These are phyloP conservation scores for Sciurus niger DNA, from an alignment of 2,113 vertebrate genomes.

Conservation along the genomic window DNA sequence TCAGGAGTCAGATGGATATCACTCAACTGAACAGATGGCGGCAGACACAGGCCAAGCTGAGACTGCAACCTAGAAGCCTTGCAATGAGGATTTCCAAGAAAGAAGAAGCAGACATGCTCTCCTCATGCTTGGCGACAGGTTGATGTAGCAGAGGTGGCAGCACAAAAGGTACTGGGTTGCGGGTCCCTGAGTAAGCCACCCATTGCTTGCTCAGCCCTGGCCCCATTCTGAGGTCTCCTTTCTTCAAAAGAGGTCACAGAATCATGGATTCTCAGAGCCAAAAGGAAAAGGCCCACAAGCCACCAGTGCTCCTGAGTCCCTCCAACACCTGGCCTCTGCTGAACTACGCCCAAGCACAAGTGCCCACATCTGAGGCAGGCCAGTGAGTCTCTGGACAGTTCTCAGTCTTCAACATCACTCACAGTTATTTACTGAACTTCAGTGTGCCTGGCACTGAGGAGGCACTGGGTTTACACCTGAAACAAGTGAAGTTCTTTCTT, in stretches of 20 bases:
- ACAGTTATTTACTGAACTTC: neutral
- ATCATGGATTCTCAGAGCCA: neutral
- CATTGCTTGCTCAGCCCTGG: neutral
- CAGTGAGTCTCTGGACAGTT: neutral
- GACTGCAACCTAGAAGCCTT: neutral
- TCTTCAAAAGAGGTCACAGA: neutral
- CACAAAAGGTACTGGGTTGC: neutral
- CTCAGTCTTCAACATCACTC: neutral
- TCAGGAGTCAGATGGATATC: neutral
- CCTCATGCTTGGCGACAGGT: neutral
- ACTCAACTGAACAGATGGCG: neutral
- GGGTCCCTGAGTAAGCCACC: neutral
- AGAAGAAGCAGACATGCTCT: neutral
- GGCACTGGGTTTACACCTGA: neutral
- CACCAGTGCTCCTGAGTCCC: rapidly evolving
- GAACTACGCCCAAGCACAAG: neutral
- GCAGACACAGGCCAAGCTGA: neutral
- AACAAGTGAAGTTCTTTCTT: neutral
- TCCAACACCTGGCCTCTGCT: neutral
- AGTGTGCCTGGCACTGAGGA: neutral
- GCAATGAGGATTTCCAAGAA: neutral
- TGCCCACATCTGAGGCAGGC: neutral
- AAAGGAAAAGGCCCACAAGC: too few relatives aligned
- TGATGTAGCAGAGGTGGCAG: neutral
- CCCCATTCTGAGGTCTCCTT: neutral